Conservation (phyloP, 2,113 vertebrate genomes). For the Platichthys stellatus region DNA sequence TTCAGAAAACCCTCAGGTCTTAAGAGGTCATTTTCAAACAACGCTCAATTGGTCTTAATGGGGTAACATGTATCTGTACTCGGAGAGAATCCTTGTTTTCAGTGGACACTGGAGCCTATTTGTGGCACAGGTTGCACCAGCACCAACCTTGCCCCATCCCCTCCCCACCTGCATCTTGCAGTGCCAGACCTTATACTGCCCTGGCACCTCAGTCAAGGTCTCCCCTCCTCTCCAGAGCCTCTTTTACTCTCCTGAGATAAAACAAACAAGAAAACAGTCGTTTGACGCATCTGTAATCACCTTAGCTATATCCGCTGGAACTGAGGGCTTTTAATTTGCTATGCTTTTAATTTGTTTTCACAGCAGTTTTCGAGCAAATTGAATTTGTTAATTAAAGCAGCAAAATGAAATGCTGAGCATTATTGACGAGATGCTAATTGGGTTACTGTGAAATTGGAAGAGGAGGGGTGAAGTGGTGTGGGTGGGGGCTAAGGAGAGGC, state of each 20-base stretch:
- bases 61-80: neutral
- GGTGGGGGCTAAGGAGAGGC: conserved; percentile 75
- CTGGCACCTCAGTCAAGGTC: conserved; percentile 70
- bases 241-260: conserved; percentile 69
- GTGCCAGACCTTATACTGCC: conserved; percentile 22
- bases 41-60: no score
- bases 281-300: conserved; percentile 88
- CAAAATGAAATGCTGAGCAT: conserved; percentile 99
- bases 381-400: conserved; percentile 99
- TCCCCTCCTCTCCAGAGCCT: conserved; percentile 45
- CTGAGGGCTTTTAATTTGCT: conserved; percentile 90
- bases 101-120: conserved; percentile 2
- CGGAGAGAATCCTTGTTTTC: conserved; percentile 1
- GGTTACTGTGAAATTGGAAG: conserved; percentile 92
- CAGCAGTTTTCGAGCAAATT: conserved; percentile 96
- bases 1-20: no score
- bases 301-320: conserved; percentile 88
- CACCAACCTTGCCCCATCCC: neutral
- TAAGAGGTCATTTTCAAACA: no score
- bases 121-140: neutral
- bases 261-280: conserved; percentile 81
- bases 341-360: conserved; percentile 99
- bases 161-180: neutral
- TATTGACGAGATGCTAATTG: conserved; percentile 99
- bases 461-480: conserved; percentile 80